Percentiles rank a stretch among this genome's conserved stretches.
These are phyloP conservation scores for Benthosema pterotum DNA, from an alignment of 2,797 vertebrate species.

Conservation along the genomic window DNA sequence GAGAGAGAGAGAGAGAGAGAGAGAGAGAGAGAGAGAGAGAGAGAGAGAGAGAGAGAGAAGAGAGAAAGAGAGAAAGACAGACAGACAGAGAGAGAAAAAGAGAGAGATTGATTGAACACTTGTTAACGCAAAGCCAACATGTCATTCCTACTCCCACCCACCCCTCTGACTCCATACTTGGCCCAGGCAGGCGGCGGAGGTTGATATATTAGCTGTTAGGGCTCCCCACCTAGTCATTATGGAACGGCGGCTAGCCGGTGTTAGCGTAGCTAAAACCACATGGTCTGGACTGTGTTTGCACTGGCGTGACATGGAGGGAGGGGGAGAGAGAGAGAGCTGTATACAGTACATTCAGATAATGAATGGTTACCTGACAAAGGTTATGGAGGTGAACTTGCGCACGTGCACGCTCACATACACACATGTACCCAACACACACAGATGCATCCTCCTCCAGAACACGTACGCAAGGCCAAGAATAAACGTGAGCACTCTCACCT, in stretches of 20 bases:
- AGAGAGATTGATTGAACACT: neutral
- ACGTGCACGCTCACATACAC: too few species aligned
- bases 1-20: slow-evolving; percentile 3
- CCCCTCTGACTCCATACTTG: slow-evolving; percentile 1
- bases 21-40: neutral
- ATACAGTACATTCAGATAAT: too few species aligned
- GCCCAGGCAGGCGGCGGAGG: slow-evolving; percentile 1
- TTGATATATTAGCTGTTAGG: slow-evolving; percentile 48
- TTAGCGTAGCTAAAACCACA: slow-evolving; percentile 18
- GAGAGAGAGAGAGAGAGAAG: neutral
- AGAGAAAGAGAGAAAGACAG: neutral
- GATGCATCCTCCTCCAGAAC: neutral
- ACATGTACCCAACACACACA: too few species aligned
- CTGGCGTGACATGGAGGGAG: slow-evolving; percentile 7
- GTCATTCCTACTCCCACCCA: slow-evolving; percentile 8
- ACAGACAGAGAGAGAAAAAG: neutral
- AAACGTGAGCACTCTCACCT: neutral
- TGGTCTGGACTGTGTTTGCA: slow-evolving; percentile 29
- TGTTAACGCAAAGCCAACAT: slow-evolving; percentile 32
- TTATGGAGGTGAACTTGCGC: too few species aligned
- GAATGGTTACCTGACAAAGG: too few species aligned
- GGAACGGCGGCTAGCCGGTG: slow-evolving; percentile 25
- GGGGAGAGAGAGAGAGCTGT: neutral
- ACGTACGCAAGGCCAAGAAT: slow-evolving; percentile 1
- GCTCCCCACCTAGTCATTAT: slow-evolving; percentile 23